A percentile compares a stretch with the other conserved stretches of the same genome.
phyloP scores from a whole-genome alignment of 2,888 invertebrate species.

The Sesia apiformis region DNA sequence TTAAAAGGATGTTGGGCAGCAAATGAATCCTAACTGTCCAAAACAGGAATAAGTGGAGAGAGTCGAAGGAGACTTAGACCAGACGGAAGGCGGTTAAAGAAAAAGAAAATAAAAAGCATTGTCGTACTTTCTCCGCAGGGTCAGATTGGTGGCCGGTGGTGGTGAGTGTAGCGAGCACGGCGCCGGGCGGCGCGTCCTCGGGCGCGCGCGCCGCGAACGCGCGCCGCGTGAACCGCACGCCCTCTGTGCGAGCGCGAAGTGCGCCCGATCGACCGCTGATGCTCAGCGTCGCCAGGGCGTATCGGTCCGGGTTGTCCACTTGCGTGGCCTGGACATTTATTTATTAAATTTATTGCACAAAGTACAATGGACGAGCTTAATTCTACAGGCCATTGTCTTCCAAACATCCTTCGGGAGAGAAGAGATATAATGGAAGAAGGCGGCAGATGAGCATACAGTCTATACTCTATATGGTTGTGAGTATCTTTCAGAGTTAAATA shows the following conservation, averaged over 20 bases:
- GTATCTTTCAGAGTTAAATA: too few relatives aligned
- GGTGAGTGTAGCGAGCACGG: constrained; percentile 80
- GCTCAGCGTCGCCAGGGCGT: constrained; percentile 88
- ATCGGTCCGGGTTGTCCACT: constrained; percentile 90
- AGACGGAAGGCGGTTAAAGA: too few relatives aligned
- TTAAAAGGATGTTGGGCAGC: too few relatives aligned
- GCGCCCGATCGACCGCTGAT: constrained; percentile 36
- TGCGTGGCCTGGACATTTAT: constrained; percentile 77
- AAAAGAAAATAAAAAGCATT: neutral
- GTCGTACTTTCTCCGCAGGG: constrained; percentile 9
- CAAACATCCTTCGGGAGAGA: too few relatives aligned
- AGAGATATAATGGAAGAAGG: too few relatives aligned
- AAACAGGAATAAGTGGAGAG: too few relatives aligned
- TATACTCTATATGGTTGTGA: neutral
- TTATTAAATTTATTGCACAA: too few relatives aligned
- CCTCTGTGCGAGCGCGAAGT: constrained; percentile 72
- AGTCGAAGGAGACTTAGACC: too few relatives aligned
- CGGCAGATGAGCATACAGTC: neutral
- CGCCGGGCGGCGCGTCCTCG: constrained; percentile 84
- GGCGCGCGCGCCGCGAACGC: constrained; percentile 81
- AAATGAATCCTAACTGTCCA: too few relatives aligned
- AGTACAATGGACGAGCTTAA: too few relatives aligned
- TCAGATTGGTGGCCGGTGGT: constrained; percentile 66
- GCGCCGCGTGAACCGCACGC: constrained; percentile 80
- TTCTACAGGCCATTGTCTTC: too few relatives aligned